A percentile compares a stretch with the other conserved stretches of the same genome.
These are phyloP conservation scores for Dromaius novaehollandiae DNA, from an alignment of 2,113 vertebrate genomes.

Conservation along the genomic window DNA sequence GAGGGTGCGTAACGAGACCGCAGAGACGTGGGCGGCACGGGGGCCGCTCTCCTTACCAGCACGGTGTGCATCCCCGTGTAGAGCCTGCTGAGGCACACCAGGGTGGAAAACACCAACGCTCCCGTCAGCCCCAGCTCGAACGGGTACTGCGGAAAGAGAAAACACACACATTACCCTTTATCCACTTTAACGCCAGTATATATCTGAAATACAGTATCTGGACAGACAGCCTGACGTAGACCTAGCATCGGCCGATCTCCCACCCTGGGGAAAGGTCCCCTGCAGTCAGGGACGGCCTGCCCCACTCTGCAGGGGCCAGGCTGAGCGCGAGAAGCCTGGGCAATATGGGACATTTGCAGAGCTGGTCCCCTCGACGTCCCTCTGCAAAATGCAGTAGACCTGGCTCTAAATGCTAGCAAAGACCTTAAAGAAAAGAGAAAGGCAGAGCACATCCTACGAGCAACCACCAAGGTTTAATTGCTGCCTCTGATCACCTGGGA, in stretches of 20 bases:
- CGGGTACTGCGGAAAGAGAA: slow-evolving; percentile 81
- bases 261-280: neutral
- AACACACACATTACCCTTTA: accelerated
- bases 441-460: neutral
- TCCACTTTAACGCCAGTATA: too few relatives aligned
- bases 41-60: slow-evolving; percentile 82
- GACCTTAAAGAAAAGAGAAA: neutral
- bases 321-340: neutral
- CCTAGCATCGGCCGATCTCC: accelerated
- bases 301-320: neutral
- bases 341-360: neutral
- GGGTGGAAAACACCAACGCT: slow-evolving; percentile 80
- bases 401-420: too few relatives aligned
- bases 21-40: accelerated
- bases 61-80: slow-evolving; percentile 97
- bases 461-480: neutral
- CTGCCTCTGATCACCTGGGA: neutral
- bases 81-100: slow-evolving; percentile 94
- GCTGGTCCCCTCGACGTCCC: neutral
- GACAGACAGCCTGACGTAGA: neutral
- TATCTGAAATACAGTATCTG: neutral
- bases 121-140: slow-evolving; percentile 83
- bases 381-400: neutral
- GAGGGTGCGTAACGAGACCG: too few relatives aligned
- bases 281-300: neutral